These are phyloP conservation scores for Montipora efflorescens DNA, from an alignment of 64 coral and sea anemone genomes.

Conservation along the genomic window DNA sequence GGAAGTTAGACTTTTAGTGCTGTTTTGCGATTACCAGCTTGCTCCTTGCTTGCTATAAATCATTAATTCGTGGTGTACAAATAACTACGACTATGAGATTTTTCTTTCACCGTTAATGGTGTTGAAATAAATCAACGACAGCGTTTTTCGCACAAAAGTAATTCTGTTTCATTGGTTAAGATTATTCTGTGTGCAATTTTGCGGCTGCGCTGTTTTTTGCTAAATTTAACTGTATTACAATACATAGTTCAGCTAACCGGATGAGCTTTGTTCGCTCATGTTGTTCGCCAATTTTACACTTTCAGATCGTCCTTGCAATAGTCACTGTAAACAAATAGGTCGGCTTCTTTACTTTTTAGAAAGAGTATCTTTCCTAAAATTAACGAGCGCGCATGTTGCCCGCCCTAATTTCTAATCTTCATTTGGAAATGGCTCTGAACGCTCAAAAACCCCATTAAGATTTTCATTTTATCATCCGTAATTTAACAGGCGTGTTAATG, in stretches of 20 bases:
- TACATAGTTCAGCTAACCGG: too few relatives aligned
- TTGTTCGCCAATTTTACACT: too few relatives aligned
- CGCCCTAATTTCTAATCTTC: too few relatives aligned
- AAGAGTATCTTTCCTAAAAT: not conserved
- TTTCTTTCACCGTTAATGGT: not conserved
- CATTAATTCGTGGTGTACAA: constrained; percentile 47
- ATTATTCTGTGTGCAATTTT: not conserved
- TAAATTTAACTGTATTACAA: too few relatives aligned
- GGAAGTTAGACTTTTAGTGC: not conserved
- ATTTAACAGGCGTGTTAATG: not conserved
- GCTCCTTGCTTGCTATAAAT: constrained; percentile 44
- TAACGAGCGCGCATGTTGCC: not conserved
- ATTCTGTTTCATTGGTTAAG: not conserved
- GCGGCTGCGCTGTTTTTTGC: too few relatives aligned
- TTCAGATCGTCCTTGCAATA: too few relatives aligned
- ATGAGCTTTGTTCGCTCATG: too few relatives aligned
- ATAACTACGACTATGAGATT: constrained; percentile 4
- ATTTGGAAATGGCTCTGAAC: not conserved
- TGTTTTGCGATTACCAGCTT: constrained; percentile 10
- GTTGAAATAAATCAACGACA: not conserved
- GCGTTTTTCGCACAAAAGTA: not conserved
- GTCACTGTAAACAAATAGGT: not conserved
- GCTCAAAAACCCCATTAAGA: not conserved
- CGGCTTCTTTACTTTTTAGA: not conserved
- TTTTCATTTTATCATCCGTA: not conserved